Evolutionary conservation across 2,888 invertebrate genomes (phyloP).

Genomic region (Aromia moschata): DNA sequence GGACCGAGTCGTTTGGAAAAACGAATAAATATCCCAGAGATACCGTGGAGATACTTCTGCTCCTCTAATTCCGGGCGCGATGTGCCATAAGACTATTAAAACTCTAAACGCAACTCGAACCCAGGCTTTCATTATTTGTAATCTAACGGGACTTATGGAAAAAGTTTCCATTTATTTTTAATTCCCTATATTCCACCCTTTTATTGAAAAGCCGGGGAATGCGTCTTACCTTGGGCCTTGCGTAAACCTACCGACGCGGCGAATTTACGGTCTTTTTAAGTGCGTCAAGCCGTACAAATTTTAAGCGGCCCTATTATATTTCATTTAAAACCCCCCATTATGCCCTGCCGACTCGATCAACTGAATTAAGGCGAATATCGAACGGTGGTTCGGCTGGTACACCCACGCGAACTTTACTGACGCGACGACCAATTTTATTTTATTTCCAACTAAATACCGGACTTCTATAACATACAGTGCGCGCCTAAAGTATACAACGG

Average conservation of each 20-base stretch:
- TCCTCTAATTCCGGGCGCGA: constrained; percentile 61
- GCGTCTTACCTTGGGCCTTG: constrained; percentile 52
- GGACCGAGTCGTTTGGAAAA: constrained; percentile 64
- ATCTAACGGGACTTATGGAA: constrained; percentile 64
- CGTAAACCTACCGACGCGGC: constrained; percentile 50
- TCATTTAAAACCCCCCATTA: constrained; percentile 21
- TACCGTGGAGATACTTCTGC: constrained; percentile 52
- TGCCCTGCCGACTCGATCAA: constrained; percentile 11
- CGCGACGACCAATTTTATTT: too few relatives aligned
- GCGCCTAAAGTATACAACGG: too few relatives aligned
- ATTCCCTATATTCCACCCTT: constrained; percentile 64
- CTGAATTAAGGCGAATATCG: constrained; percentile 16
- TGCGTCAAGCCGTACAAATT: constrained; percentile 46
- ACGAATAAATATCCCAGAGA: constrained; percentile 63
- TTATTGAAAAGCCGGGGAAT: constrained; percentile 60
- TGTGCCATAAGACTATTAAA: constrained; percentile 64
- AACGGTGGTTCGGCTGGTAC: too few relatives aligned
- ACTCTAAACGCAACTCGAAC: constrained; percentile 63
- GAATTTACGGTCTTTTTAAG: constrained; percentile 50
- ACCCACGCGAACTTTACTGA: too few relatives aligned
- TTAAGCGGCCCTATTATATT: constrained; percentile 40
- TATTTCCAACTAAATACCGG: too few relatives aligned
- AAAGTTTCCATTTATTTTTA: constrained; percentile 66
- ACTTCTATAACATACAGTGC: too few relatives aligned
- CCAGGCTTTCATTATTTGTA: constrained; percentile 63